Conservation (phyloP, 2,113 vertebrate species). For the Micromys minutus region DNA sequence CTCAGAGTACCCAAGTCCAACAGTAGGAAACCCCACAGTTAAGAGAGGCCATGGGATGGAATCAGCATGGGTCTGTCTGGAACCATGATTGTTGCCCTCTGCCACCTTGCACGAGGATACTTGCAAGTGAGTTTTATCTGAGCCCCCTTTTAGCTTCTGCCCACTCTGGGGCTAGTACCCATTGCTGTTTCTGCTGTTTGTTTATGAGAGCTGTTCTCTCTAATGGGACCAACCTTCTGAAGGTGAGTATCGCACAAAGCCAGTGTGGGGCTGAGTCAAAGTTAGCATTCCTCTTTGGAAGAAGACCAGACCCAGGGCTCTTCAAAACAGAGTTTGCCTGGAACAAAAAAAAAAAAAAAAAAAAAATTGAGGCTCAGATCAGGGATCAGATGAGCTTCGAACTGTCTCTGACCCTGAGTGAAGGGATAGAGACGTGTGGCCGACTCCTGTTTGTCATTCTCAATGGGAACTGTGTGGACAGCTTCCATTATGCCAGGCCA, state of each 20-base stretch:
- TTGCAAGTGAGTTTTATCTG: background rate
- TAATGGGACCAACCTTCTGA: background rate
- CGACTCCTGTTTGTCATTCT: constrained; percentile 81
- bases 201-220: background rate
- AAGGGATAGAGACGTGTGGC: constrained; percentile 64
- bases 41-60: background rate
- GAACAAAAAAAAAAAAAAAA: too few relatives aligned
- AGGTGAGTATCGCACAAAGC: background rate
- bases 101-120: background rate
- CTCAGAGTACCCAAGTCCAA: background rate
- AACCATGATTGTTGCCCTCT: background rate
- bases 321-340: background rate
- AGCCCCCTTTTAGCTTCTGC: background rate
- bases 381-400: constrained; percentile 64
- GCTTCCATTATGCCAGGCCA: constrained; percentile 80
- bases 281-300: background rate
- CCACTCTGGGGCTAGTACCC: background rate
- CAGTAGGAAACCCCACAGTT: background rate
- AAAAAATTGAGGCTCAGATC: constrained; percentile 2
- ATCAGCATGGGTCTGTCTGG: background rate
- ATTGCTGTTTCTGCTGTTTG: background rate
- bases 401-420: constrained; percentile 68
- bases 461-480: constrained; percentile 78
- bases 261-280: background rate
- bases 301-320: background rate